Conservation (phyloP, 2,888 invertebrate species). For the Criorhina ranunculi region DNA sequence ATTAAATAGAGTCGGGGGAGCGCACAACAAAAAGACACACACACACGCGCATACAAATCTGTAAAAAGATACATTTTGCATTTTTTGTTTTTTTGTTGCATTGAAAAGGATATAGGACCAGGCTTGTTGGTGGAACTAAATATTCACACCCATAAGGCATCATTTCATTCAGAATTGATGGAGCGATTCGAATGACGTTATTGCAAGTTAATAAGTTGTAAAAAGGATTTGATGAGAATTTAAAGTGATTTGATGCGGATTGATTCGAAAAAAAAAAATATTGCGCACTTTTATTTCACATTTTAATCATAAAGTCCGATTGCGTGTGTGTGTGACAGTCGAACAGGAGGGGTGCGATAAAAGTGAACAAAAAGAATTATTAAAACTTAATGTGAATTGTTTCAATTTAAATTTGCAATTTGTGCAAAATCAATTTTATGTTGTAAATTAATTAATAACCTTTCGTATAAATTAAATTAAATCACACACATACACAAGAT, state of each 20-base stretch:
- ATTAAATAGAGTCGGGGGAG: slow-evolving; percentile 57
- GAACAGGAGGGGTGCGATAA: neutral
- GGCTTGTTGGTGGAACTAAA: slow-evolving; percentile 1
- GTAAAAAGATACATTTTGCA: slow-evolving; percentile 47
- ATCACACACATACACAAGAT: no score
- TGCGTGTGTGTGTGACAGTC: neutral
- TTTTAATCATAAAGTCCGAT: slow-evolving; percentile 15
- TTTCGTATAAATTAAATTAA: no score
- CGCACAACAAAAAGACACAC: slow-evolving; percentile 21
- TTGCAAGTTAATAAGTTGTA: slow-evolving; percentile 70
- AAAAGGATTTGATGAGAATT: slow-evolving; percentile 60
- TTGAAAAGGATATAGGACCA: neutral
- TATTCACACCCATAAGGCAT: slow-evolving; percentile 45
- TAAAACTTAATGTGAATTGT: slow-evolving; percentile 13
- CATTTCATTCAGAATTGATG: slow-evolving; percentile 65
- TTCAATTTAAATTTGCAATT: no score
- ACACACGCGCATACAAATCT: neutral
- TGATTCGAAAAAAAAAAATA: slow-evolving; percentile 53
- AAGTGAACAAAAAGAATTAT: no score
- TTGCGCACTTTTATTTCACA: neutral
- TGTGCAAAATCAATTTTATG: neutral
- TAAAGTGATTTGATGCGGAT: slow-evolving; percentile 53
- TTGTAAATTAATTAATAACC: no score
- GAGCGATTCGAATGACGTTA: slow-evolving; percentile 69
- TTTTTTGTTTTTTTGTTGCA: slow-evolving; percentile 19